Evolutionary conservation across 2,888 invertebrate species (phyloP), one percentile per base, ranked within the genome.

Genomic region (Acronicta leporina): DNA sequence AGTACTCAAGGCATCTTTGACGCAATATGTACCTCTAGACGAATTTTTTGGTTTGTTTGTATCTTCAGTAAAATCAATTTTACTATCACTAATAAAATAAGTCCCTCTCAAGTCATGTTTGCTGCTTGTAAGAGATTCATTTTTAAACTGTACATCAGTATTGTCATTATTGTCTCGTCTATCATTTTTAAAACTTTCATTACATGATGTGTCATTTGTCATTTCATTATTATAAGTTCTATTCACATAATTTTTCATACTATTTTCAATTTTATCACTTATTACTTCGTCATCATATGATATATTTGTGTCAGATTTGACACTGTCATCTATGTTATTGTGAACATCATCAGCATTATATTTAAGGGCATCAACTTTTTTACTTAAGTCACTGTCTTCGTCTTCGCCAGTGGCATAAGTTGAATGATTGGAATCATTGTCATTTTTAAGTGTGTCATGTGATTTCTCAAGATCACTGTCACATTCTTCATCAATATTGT

Each of bases 1-100:
- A 48, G 69, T 40, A 16, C 56, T 60, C 10, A 41, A 63, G 16
- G 71, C 41, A 33, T 77, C 77, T 25, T 62, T 71, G 6, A 83
- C 75, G 43, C 81, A 85, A 64, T 83, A 84, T 5, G 85, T 82
- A 4, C 79, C 81, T 64, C 84, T 78, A 42, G 42, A 33, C 25
- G 47, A 41, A 46, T 67, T 59, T 65, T 52, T 68, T 30, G 58
- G 62, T 54, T 65, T 69, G 45, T 62, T 58, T 10, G 45, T 42
- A 40, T 58, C 46, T 42, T 60, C 41, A 15, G n/a, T 58, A n/a
- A 13, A 54, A 40, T 60, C 33, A 13, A 44, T 38, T 59, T 70
- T 60, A 62, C 50, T 65, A 27, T 68, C 72, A 50, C 57, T 73
- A 20, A 76, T 69, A 57, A 75, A 72, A 63, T 76, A 77, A 43